Conservation (phyloP, 2,113 vertebrate genomes). For the Apus apus region DNA sequence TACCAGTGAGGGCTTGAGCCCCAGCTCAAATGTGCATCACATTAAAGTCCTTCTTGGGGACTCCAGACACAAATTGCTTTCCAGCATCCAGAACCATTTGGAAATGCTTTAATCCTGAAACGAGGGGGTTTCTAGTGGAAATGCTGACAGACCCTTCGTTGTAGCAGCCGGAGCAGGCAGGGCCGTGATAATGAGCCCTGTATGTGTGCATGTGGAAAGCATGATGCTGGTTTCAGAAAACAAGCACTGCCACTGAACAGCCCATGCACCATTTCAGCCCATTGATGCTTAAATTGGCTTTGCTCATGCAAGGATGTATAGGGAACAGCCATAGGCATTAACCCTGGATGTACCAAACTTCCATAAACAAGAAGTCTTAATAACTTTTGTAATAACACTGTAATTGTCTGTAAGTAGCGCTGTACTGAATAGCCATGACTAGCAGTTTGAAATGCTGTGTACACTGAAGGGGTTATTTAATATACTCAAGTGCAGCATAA, state of each 20-base stretch:
- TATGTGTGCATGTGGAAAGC: conserved; percentile 52
- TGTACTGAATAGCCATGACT: not conserved
- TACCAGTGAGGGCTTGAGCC: conserved; percentile 9
- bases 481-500: not conserved
- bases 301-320: not conserved
- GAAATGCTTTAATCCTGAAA: conserved; percentile 68
- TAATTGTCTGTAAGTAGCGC: not conserved
- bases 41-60: conserved; percentile 42
- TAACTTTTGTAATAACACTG: not conserved
- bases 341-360: not conserved
- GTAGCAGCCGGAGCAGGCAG: conserved; percentile 37
- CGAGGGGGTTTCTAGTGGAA: conserved; percentile 12
- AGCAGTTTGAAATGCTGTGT: not conserved
- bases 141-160: conserved; percentile 40
- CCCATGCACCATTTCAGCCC: not conserved
- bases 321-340: not conserved
- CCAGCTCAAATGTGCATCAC: conserved; percentile 26
- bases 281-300: not conserved
- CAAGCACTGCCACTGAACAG: not conserved
- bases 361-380: not conserved
- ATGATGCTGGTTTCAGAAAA: conserved; percentile 32
- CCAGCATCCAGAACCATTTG: conserved; percentile 66
- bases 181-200: conserved; percentile 51
- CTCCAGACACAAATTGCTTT: conserved; percentile 48
- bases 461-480: not conserved